Evolutionary conservation across 92 coral and sea anemone species (phyloP).

Genomic region (Pocillopora grandis): DNA sequence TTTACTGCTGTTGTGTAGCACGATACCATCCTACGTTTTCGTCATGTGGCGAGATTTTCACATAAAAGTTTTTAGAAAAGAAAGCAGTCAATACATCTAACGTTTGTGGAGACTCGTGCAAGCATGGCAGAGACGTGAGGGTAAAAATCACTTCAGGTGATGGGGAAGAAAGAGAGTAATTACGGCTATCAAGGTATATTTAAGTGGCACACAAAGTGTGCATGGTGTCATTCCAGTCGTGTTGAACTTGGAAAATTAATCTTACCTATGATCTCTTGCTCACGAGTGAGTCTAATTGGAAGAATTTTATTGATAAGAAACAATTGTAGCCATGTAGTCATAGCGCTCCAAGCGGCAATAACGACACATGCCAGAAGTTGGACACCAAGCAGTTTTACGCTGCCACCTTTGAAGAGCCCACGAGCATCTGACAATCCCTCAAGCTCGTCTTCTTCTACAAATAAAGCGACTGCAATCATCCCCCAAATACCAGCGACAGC

Average conservation of each 20-base stretch:
- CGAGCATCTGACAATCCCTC: constrained; percentile 43
- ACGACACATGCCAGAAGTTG: constrained; percentile 49
- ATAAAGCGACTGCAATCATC: constrained; percentile 65
- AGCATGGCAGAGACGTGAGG: too few relatives aligned
- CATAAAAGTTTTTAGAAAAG: too few relatives aligned
- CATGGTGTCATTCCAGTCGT: too few relatives aligned
- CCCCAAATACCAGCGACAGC: constrained; percentile 70
- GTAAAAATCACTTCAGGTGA: too few relatives aligned
- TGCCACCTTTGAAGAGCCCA: constrained; percentile 48
- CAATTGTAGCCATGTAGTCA: constrained; percentile 51
- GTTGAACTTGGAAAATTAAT: background rate
- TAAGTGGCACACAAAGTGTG: too few relatives aligned
- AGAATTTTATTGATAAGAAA: constrained; percentile 37
- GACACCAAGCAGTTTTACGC: constrained; percentile 46
- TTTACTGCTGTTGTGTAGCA: too few relatives aligned
- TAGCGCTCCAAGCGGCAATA: constrained; percentile 37
- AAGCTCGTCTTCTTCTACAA: constrained; percentile 55
- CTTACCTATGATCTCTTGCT: constrained; percentile 48
- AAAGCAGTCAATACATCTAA: too few relatives aligned
- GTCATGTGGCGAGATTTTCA: too few relatives aligned
- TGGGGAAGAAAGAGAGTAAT: too few relatives aligned
- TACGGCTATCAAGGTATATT: too few relatives aligned
- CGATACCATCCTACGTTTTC: too few relatives aligned
- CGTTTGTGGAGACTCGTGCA: too few relatives aligned
- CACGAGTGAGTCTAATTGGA: constrained; percentile 44